Conservation (phyloP, 2,888 invertebrate species). For the Trachelus troglodyta region DNA sequence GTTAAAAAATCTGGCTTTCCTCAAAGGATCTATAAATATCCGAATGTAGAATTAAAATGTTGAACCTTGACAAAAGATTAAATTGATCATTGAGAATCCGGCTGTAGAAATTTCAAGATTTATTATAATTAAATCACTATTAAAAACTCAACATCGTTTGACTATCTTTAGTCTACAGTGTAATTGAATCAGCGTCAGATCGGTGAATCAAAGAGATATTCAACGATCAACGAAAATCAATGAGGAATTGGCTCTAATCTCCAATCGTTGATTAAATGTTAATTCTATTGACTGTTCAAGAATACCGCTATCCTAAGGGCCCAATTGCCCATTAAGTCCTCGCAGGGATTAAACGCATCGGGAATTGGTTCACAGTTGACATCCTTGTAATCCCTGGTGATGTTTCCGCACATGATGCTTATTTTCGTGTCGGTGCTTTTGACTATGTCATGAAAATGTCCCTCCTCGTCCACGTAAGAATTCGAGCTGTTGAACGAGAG, state of each 20-base stretch:
- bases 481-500: background rate
- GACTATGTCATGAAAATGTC: background rate
- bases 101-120: no score
- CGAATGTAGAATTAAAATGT: no score
- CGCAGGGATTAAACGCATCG: constrained; percentile 75
- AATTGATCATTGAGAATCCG: no score
- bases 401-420: background rate
- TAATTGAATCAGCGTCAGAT: no score
- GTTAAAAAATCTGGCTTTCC: no score
- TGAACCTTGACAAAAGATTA: no score
- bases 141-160: no score
- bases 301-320: constrained; percentile 67
- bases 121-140: no score
- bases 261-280: background rate
- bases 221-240: background rate
- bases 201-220: background rate
- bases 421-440: background rate
- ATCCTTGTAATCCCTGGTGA: constrained; percentile 43
- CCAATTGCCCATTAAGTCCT: constrained; percentile 74
- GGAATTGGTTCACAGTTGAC: constrained; percentile 70
- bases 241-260: background rate
- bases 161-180: no score
- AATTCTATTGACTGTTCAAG: background rate
- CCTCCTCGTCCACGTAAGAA: background rate
- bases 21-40: no score